Evolutionary conservation across 2,888 invertebrate genomes (phyloP).

Genomic region (Mamestra brassicae): DNA sequence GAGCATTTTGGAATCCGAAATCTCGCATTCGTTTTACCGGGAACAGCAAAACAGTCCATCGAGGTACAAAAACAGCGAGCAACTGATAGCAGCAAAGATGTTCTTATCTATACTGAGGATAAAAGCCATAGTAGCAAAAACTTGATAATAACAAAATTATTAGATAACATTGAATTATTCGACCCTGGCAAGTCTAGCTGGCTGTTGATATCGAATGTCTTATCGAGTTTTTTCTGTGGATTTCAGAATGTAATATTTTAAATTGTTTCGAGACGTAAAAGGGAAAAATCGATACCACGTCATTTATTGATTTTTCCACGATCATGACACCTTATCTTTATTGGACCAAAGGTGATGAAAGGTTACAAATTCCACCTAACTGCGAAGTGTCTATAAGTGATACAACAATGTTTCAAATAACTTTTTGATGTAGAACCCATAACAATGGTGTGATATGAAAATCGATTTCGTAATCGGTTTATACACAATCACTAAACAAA

Average conservation of each 20-base stretch:
- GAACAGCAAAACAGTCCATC: slow-evolving; percentile 84
- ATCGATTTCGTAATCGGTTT: slow-evolving; percentile 37
- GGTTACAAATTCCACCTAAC: slow-evolving; percentile 16
- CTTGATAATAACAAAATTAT: slow-evolving; percentile 82
- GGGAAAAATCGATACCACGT: slow-evolving; percentile 23
- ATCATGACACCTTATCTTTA: slow-evolving; percentile 31
- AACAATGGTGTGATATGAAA: slow-evolving; percentile 24
- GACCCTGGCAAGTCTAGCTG: slow-evolving; percentile 68
- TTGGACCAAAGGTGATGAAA: slow-evolving; percentile 46
- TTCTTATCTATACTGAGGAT: slow-evolving; percentile 83
- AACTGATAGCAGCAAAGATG: slow-evolving; percentile 88
- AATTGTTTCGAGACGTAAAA: slow-evolving; percentile 11
- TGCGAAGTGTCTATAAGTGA: slow-evolving; percentile 14
- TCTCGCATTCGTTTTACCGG: slow-evolving; percentile 63
- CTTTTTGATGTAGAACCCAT: slow-evolving; percentile 12
- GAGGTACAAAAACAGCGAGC: slow-evolving; percentile 84
- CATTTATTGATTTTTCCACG: slow-evolving; percentile 34
- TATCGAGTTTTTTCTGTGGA: slow-evolving; percentile 47
- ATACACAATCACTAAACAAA: slow-evolving; percentile 31
- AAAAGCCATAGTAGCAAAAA: slow-evolving; percentile 85
- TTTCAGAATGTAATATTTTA: slow-evolving; percentile 24
- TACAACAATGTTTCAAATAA: slow-evolving; percentile 33
- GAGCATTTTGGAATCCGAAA: slow-evolving; percentile 78
- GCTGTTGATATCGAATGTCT: slow-evolving; percentile 54
- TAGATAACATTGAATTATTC: slow-evolving; percentile 79